A percentile compares a stretch with the other conserved stretches of the same genome.
phyloP scores from a whole-genome alignment of 1,140 invertebrate genomes.

The Yoshiicerus persimilis region DNA sequence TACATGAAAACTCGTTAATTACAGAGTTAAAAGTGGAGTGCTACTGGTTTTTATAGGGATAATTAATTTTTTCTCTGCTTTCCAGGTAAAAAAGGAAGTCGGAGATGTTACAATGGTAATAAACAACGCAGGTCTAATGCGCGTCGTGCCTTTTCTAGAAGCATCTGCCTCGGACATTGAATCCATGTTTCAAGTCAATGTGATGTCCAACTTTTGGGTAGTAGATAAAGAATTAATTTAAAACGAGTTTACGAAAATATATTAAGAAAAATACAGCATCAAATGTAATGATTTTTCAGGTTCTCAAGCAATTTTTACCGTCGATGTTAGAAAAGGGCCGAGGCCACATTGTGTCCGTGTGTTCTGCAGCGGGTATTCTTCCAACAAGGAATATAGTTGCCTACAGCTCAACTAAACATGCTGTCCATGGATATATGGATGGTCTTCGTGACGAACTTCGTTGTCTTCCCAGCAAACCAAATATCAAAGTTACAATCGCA shows the following conservation, averaged over 20 bases:
- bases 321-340: slow-evolving; percentile 36
- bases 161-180: slow-evolving; percentile 39
- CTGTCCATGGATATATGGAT: slow-evolving; percentile 45
- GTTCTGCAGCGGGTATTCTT: slow-evolving; percentile 45
- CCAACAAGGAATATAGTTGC: slow-evolving; percentile 42
- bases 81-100: slow-evolving; percentile 43
- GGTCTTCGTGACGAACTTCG: slow-evolving; percentile 44
- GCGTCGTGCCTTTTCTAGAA: slow-evolving; percentile 38
- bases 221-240: background rate
- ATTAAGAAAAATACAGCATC: background rate
- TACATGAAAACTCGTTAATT: too few species aligned
- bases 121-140: slow-evolving; percentile 49
- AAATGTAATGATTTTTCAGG: background rate
- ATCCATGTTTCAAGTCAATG: slow-evolving; percentile 45
- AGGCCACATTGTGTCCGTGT: slow-evolving; percentile 44
- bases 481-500: slow-evolving; percentile 46
- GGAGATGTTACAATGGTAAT: slow-evolving; percentile 48
- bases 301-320: slow-evolving; percentile 37
- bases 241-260: background rate
- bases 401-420: slow-evolving; percentile 47
- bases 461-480: slow-evolving; percentile 40
- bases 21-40: too few species aligned
- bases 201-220: slow-evolving; percentile 48
- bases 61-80: background rate
- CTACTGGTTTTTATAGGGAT: background rate